phyloP scores from a whole-genome alignment of 2,888 invertebrate species.

The Strigamia crassipes region DNA sequence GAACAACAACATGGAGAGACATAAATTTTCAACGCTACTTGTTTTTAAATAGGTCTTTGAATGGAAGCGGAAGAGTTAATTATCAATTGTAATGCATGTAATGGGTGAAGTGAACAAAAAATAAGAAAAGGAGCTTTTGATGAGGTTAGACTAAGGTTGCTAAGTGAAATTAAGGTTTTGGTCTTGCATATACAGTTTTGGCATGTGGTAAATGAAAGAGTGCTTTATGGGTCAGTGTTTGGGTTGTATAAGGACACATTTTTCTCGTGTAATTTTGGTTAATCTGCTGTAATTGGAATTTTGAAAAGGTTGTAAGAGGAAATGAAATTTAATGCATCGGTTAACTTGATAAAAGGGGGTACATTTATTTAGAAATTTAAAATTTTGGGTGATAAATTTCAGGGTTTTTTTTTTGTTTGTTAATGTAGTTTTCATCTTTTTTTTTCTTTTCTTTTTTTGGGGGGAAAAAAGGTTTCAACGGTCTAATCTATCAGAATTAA shows the following conservation, averaged over 20 bases:
- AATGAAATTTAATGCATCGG: too few species aligned
- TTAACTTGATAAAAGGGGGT: too few species aligned
- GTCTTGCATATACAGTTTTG: background rate
- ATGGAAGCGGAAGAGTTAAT: background rate
- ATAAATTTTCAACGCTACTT: background rate
- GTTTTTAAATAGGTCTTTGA: slow-evolving; percentile 6
- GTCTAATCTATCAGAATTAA: too few species aligned
- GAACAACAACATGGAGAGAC: background rate
- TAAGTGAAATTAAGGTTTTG: background rate
- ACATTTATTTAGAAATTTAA: too few species aligned
- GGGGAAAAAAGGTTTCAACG: too few species aligned
- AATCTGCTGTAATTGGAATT: background rate
- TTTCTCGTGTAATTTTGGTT: background rate
- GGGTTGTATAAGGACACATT: background rate
- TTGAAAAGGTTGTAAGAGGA: background rate
- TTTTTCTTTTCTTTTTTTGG: too few species aligned
- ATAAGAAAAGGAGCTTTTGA: background rate
- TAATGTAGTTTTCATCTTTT: too few species aligned
- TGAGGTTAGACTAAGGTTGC: background rate
- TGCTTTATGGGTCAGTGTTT: background rate
- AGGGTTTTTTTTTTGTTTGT: too few species aligned
- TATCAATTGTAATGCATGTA: slow-evolving; percentile 2
- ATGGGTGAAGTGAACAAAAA: background rate
- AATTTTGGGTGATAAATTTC: too few species aligned
- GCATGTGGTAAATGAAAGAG: background rate